Conservation (phyloP, 2,797 vertebrate species). For the Sebastes paucispinis region DNA sequence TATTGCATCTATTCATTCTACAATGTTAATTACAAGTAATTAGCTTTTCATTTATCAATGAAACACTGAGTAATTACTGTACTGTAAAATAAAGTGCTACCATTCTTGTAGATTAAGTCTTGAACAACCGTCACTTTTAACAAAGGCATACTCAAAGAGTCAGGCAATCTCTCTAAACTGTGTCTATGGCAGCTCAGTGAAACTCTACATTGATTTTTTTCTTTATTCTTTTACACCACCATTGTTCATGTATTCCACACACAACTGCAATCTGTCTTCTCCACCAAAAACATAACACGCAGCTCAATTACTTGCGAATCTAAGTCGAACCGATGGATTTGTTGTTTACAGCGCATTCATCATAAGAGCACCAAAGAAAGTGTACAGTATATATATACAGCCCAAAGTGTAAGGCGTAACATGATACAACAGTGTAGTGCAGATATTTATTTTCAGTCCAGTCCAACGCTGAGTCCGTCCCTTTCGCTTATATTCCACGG, state of each 20-base stretch:
- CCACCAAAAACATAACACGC: constrained; percentile 34
- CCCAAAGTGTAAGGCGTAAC: constrained; percentile 70
- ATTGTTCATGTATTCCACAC: constrained; percentile 10
- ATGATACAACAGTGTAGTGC: constrained; percentile 71
- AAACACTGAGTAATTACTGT: not conserved
- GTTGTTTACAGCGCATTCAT: constrained; percentile 73
- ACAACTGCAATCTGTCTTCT: constrained; percentile 47
- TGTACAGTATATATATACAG: constrained; percentile 77
- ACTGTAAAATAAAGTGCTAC: constrained; percentile 36
- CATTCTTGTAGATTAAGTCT: not conserved
- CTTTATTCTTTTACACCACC: not conserved
- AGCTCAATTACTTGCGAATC: constrained; percentile 55
- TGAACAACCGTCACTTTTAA: not conserved
- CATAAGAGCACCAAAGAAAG: constrained; percentile 75
- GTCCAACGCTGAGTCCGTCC: constrained; percentile 34
- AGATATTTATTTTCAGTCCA: constrained; percentile 57
- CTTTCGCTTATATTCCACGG: constrained; percentile 18
- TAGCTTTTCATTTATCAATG: not conserved
- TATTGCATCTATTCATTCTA: constrained; percentile 7
- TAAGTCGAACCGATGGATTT: constrained; percentile 62
- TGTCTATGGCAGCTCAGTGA: not conserved
- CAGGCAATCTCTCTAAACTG: not conserved
- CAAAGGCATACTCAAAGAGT: constrained; percentile 6
- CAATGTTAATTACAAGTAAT: not conserved
- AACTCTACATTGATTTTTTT: constrained; percentile 36